Evolutionary conservation across 1,140 invertebrate genomes (phyloP), one percentile per base, ranked within the genome.

Genomic region (Onthophagus taurus): DNA sequence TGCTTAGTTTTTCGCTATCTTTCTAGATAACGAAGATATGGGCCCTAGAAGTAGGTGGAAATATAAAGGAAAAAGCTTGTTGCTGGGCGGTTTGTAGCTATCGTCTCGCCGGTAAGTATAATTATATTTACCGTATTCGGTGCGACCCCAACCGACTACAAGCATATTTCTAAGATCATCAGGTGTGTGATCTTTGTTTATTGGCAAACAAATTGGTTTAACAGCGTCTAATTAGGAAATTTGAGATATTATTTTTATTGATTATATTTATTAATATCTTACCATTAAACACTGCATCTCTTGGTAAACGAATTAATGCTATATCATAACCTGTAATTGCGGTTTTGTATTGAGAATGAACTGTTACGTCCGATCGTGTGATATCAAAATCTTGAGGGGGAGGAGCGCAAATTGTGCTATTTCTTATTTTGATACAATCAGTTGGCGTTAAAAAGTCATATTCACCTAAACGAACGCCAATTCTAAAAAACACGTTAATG

Each of bases 391-490:
- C 76, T 64, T 81, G 71, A 18, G 71, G 67, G 36, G 58, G 67
- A 7, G 74, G 72, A 2, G 73, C 68, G 47, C 80, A 81, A 13
- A 60, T 48, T 31, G 52, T 14, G 59, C 24, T 21, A 1, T 63
- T 67, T 0, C 61, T 45, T 21, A 7, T 7, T 1, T 60, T 48
- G 45, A 75, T 73, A 51, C 81, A 84, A 48, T 84, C 81, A 0
- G 57, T 62, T 24, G 72, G 66, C 0, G 58, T 70, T 12, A 51
- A 57, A 0, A 75, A 59, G 47, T 81, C 69, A 49, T 81, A 69
- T 36, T 84, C 80, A 7, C 80, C 80, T 0, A 82, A 59, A 30
- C 80, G 61, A 0, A 80, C 72, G 13, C 67, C 68, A 42, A 54
- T 47, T 23, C 71, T 74, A 41, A 30, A 53, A 61, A 31, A n/a